Base-by-base conservation (phyloP, 2,113 vertebrate genomes). In the Tauraco erythrolophus region DNA sequence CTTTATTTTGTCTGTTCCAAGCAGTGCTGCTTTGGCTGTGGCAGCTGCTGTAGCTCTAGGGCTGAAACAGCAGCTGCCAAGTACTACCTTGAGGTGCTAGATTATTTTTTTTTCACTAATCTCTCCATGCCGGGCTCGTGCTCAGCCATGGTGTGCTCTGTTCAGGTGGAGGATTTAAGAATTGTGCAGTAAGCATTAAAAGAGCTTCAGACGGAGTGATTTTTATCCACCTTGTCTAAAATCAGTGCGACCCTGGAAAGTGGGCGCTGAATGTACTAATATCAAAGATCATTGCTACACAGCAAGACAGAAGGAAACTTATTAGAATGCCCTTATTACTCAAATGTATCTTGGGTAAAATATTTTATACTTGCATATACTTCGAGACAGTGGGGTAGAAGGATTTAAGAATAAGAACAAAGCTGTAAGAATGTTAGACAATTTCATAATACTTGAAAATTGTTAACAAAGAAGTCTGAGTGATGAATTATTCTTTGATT, bases 21-120 rank as follows among this genome's bases (percentile, higher is more conserved):
- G 94, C 33, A 76, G 19, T 9, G 30, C 48, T 88, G 57, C 57
- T 94, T 81, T 78, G 76, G 76, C 60, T 89, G 69, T 75, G 84
- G 87, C 93, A 96, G 91, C 93, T 94, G 91, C 94, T 79, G 51
- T 89, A 91, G 71, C 91, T 96, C 61, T 84, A 58, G 76, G 88
- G 84, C 88, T 70, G 78, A 85, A 92, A 69, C 27, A 71, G 78
- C 84, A 93, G 94, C 89, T 96, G 84, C 77, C 70, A 84, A 93
- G 35, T 71, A 39, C 37, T 90, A 88, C 95, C 92, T 92, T 46
- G 92, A 80, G 92, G 84, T 80, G 58, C 39, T 58, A 41, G 56
- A 53, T 77, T 89, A 65, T 91, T 94, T 65, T 66, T 66, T 94
- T 61, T 16, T 27, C 51, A 39, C 50, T 96, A 93, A 92, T 94